Evolutionary conservation across 2,113 vertebrate genomes (phyloP), one percentile per base, ranked within the genome.

Genomic region (Syrrhaptes paradoxus): DNA sequence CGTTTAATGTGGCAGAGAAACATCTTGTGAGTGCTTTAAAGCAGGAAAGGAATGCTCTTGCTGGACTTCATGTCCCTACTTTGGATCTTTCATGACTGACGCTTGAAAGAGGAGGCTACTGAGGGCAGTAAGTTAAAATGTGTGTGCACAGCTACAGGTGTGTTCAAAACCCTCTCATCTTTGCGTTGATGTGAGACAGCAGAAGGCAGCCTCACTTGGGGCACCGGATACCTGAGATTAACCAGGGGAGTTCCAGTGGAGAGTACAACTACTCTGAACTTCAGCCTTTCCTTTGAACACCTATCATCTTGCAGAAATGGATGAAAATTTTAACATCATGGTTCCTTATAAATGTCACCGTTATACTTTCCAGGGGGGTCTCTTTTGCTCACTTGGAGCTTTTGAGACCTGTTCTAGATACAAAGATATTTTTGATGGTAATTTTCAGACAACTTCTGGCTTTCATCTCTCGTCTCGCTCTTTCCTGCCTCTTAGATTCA

Each of bases 211-310:
- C 58, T 80, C 55, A 66, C 83, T 75, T 61, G 86, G 54, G 61
- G 85, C n/a, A 20, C 65, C 38, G 61, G 59, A 72, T 62, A 34
- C 49, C 61, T 67, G 62, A 72, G 46, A 57, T 25, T 34, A 70
- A 75, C 55, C 72, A 70, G 24, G 36, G 90, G 52, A 75, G 38
- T 62, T 80, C 43, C 43, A 86, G 41, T 7, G 3, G 46, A 36
- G 74, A 66, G 45, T 25, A 6, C 29, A 84, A 71, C 71, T 80
- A 15, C 59, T 89, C 70, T 78, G 66, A 81, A 71, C 82, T 90
- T 85, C 81, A 83, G 71, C 61, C n/a, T 77, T 66, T 25, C 67
- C 71, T 92, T 93, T 95, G 82, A 89, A 74, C 71, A 58, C 26
- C 67, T 83, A 15, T 41, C 58, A 46, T 67, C 57, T 58, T 71